These are phyloP conservation scores for Notospermus geniculatus DNA, from an alignment of 1,140 invertebrate genomes.

Conservation along the genomic window DNA sequence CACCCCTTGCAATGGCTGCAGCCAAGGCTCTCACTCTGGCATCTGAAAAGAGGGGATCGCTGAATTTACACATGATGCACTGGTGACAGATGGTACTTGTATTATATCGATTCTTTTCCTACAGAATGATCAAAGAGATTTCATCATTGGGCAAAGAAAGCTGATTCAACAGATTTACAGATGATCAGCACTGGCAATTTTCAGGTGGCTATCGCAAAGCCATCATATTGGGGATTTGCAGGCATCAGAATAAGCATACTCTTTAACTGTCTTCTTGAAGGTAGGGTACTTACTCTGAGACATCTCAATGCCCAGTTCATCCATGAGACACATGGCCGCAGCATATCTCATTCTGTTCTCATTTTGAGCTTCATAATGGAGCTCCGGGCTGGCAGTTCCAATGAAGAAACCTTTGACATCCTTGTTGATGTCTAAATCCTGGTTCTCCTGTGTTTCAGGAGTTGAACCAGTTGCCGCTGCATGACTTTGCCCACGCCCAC, in stretches of 20 bases:
- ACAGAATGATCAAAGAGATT: no score
- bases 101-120: no score
- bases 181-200: no score
- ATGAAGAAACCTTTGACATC: conserved; percentile 38
- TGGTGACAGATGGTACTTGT: no score
- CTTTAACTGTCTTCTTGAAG: no score
- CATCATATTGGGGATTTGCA: no score
- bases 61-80: no score
- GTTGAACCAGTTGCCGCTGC: neutral
- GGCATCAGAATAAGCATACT: no score
- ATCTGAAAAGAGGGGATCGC: conserved; percentile 37
- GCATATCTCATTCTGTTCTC: conserved; percentile 42
- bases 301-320: conserved; percentile 45
- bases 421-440: conserved; percentile 27
- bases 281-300: conserved; percentile 41
- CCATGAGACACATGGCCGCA: conserved; percentile 39
- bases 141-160: no score
- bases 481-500: conserved; percentile 17
- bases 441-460: conserved; percentile 13
- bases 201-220: no score
- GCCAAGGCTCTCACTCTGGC: conserved; percentile 42
- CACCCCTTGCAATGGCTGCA: conserved; percentile 49
- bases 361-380: conserved; percentile 45
- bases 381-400: conserved; percentile 32
- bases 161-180: no score